Conservation (phyloP, 2,113 vertebrate species). For the Oncorhynchus tshawytscha region DNA sequence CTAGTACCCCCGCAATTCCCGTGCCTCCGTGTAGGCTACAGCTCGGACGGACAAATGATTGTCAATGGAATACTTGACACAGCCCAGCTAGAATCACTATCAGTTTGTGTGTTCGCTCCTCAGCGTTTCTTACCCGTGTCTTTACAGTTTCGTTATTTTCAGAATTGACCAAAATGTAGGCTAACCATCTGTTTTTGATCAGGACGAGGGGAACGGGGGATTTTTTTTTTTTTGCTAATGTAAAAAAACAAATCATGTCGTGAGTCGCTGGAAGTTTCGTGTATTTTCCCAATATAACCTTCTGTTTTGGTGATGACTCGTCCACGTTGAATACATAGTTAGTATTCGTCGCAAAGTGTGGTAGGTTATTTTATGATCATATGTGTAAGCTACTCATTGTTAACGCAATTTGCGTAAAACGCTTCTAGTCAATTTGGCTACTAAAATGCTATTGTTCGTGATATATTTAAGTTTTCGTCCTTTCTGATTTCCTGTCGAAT, state of each 20-base stretch:
- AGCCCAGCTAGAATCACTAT: slow-evolving; percentile 30
- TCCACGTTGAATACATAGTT: slow-evolving; percentile 8
- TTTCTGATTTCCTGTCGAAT: neutral
- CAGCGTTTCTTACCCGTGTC: slow-evolving; percentile 7
- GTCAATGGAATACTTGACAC: slow-evolving; percentile 71
- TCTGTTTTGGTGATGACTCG: neutral
- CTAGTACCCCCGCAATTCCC: slow-evolving; percentile 68
- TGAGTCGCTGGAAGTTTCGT: slow-evolving; percentile 56
- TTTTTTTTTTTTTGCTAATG: slow-evolving; percentile 10
- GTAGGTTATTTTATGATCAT: no score
- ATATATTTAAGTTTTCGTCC: neutral
- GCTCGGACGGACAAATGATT: slow-evolving; percentile 72
- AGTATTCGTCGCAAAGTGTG: neutral
- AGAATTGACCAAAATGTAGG: slow-evolving; percentile 27
- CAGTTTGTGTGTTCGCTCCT: slow-evolving; percentile 50
- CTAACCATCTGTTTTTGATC: slow-evolving; percentile 5
- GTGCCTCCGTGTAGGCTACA: slow-evolving; percentile 54
- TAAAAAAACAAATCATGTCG: slow-evolving; percentile 33
- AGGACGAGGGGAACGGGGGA: slow-evolving; percentile 24
- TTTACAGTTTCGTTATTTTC: slow-evolving; percentile 43
- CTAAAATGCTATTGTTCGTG: neutral
- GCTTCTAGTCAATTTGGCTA: no score
- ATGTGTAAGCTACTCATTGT: no score
- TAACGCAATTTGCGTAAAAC: no score
- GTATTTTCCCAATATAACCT: slow-evolving; percentile 23